Base-by-base conservation (phyloP, 2,797 vertebrate species). In the Stomatorhinus walkeri region DNA sequence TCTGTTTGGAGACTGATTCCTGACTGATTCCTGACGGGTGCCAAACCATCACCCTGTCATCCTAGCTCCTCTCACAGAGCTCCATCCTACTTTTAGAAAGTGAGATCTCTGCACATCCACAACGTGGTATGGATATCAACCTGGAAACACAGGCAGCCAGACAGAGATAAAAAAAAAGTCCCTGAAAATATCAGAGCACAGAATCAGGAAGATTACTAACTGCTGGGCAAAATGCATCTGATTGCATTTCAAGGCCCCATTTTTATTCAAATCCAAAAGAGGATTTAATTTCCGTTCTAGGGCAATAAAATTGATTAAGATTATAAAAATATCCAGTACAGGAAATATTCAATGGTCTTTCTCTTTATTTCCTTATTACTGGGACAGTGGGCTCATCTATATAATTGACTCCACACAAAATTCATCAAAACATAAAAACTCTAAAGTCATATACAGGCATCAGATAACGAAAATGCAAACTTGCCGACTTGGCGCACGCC, bases 301-400 rank as follows among this genome's bases (percentile, higher is more conserved):
- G 81, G 43, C 81, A 48, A 83, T 83, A 43, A 51, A 85, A 85
- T 49, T 48, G 46, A 85, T 85, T 85, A 85, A 85, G 81, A 28
- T 85, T 85, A 85, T 85, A 51, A 85, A 85, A 84, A 85, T 24
- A 85, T 28, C 81, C 81, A 85, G 19, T 28, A 85, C 19, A 51
- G 81, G 81, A 48, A 85, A 85, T 28, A 85, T 49, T 85, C n/a
- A 85, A 14, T 7, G 9, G 7, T 51, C 46, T 24, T 28, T 48
- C 46, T 49, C n/a, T 46, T 49, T 22, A 85, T 83, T 22, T 48
- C 79, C 43, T 9, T 48, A 43, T 48, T 48, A 83, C 79, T n/a
- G 48, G 46, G 46, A n/a, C 46, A 12, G 46, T 7, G 48, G 22
- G 81, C 81, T 85, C 43, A 28, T 24, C 43, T 14, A 48, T n/a